phyloP scores from a whole-genome alignment of 2,797 vertebrate species.

The Vespertilio murinus region DNA sequence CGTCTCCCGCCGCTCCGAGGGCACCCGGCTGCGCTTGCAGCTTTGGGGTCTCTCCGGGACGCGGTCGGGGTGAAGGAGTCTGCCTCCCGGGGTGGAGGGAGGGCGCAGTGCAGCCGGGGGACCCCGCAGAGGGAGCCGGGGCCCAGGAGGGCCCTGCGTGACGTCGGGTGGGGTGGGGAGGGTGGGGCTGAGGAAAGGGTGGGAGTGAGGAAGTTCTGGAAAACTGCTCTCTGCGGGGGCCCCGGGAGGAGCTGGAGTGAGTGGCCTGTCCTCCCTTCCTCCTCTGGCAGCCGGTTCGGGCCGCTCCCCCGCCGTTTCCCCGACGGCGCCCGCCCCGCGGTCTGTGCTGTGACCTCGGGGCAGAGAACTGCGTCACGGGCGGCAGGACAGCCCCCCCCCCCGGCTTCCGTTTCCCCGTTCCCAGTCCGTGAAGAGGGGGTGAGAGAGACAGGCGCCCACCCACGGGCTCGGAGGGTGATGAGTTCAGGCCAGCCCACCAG shows the following conservation, averaged over 20 bases:
- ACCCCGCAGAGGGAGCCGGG: rapidly evolving
- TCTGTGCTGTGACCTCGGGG: neutral
- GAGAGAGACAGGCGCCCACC: neutral
- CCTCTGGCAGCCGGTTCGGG: neutral
- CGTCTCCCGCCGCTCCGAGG: rapidly evolving
- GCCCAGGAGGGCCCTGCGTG: rapidly evolving
- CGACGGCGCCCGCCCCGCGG: neutral
- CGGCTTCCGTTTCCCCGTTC: neutral
- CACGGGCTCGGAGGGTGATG: neutral
- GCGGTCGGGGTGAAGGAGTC: neutral
- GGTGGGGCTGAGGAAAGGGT: too few species aligned
- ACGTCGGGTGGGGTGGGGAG: rapidly evolving
- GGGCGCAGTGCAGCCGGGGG: neutral
- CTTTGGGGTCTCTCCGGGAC: neutral
- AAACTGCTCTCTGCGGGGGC: neutral
- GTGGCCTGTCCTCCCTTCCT: neutral
- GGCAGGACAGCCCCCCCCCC: too few species aligned
- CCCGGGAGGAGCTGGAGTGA: neutral
- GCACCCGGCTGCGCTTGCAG: neutral
- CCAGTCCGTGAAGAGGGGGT: neutral
- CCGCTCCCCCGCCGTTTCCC: constrained; percentile 11
- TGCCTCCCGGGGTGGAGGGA: neutral
- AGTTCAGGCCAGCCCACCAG: neutral
- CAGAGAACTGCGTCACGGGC: neutral
- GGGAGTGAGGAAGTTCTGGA: neutral